phyloP scores from a whole-genome alignment of 2,888 invertebrate genomes.

The Zootermopsis nevadensis region DNA sequence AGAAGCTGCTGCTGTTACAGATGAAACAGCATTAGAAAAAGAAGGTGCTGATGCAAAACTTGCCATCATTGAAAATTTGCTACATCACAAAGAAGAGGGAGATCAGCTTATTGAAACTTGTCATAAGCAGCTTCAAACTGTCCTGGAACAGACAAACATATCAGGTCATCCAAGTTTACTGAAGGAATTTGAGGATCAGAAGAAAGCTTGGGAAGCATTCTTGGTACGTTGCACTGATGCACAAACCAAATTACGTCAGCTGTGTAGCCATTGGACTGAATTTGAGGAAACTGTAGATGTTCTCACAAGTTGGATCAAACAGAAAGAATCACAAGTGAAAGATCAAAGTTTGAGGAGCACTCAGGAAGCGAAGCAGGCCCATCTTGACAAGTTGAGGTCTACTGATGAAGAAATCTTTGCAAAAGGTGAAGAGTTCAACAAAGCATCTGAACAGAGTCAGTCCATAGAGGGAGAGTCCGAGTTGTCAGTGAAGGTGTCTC shows the following conservation, averaged over 20 bases:
- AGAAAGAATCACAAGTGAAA: conserved; percentile 85
- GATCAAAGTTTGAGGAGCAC: conserved; percentile 90
- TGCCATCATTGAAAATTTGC: conserved; percentile 78
- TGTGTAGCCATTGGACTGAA: conserved; percentile 83
- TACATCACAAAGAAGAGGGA: conserved; percentile 79
- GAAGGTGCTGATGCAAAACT: conserved; percentile 82
- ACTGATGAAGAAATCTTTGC: conserved; percentile 77
- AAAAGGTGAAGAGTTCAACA: conserved; percentile 75
- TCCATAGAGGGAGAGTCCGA: conserved; percentile 81
- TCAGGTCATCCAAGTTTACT: conserved; percentile 80
- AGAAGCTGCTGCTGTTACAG: conserved; percentile 81
- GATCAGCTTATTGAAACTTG: conserved; percentile 77
- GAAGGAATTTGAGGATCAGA: conserved; percentile 79
- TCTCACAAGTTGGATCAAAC: conserved; percentile 86
- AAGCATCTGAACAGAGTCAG: conserved; percentile 75
- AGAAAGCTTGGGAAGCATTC: conserved; percentile 80
- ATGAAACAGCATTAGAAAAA: conserved; percentile 82
- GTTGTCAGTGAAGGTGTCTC: conserved; percentile 78
- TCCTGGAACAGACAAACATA: conserved; percentile 81
- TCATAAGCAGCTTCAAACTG: conserved; percentile 76
- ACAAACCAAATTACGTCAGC: conserved; percentile 77
- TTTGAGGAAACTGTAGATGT: conserved; percentile 82
- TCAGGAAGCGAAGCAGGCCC: conserved; percentile 82
- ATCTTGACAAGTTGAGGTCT: conserved; percentile 80
- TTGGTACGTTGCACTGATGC: conserved; percentile 77